Base-by-base conservation (phyloP, 2,113 vertebrate genomes). In the Corynorhinus townsendii region DNA sequence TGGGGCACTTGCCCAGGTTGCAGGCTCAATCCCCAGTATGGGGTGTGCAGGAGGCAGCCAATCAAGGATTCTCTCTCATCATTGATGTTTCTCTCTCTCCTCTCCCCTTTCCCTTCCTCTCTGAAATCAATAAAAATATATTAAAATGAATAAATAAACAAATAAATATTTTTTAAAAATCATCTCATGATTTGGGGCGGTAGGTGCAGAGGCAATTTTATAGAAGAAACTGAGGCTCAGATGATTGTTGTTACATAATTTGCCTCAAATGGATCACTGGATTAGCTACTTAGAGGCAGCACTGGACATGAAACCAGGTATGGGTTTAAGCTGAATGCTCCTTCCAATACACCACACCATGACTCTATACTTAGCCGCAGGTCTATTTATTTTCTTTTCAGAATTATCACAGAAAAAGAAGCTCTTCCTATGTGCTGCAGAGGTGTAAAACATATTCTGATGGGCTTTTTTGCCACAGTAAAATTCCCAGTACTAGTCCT, bases 171-270 rank as follows among this genome's bases (percentile, higher is more conserved):
- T 28, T 62, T 28, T 0, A 62, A 62, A 83, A 91, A 89, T 89
- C 82, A 94, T 72, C 33, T 47, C 10, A 52, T 15, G 40, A 84
- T 77, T 68, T 24, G 68, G 84, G 80, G 47, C 5, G 33, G 81
- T 43, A 15, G 26, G 16, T 7, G 6, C 11, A 11, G 62, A 76
- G 45, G 68, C 54, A 81, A 40, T 92, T 94, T 89, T 89, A 86
- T 64, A 93, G 91, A 89, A 95, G 87, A 93, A 86, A 83, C 10
- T 38, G n/a, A 93, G 30, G 71, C 17, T 86, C 59, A 93, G 45
- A 66, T 8, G 82, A 77, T 2, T 69, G 68, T 28, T 92, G 30
- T 68, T 82, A 52, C 0, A 28, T 54, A 89, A 91, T 22, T 8
- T 72, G 52, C 73, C 90, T 73, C 81, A 26, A 73, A 66, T 45